phyloP scores from a whole-genome alignment of 2,888 invertebrate species.

The Agonopterix alstromeriana region DNA sequence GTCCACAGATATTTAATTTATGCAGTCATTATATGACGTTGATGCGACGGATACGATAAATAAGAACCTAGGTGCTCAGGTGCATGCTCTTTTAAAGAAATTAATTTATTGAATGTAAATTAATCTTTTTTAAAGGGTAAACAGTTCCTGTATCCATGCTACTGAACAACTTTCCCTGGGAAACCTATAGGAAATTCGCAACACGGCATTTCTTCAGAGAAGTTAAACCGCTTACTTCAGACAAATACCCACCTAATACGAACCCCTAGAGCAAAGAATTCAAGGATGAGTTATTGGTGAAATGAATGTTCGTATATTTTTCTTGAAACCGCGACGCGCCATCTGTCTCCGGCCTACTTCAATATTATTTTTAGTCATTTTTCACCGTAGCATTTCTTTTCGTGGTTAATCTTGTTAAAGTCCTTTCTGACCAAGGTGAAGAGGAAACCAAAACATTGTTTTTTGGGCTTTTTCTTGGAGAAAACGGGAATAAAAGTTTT shows the following conservation, averaged over 20 bases:
- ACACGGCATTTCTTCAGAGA: not conserved
- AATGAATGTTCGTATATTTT: conserved; percentile 19
- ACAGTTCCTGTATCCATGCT: no score
- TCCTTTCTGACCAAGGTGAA: conserved; percentile 6
- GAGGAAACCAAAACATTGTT: conserved; percentile 3
- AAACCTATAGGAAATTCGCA: no score
- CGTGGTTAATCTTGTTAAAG: conserved; percentile 22
- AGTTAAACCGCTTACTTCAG: conserved; percentile 2
- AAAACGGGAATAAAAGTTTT: no score
- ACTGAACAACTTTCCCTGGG: no score
- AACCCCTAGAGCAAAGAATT: conserved; percentile 9
- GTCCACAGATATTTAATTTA: no score
- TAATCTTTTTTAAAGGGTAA: no score
- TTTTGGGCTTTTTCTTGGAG: not conserved
- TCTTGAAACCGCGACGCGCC: conserved; percentile 12
- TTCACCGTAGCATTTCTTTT: conserved; percentile 13
- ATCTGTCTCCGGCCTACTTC: conserved; percentile 18
- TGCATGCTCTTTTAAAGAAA: no score
- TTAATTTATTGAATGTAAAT: no score
- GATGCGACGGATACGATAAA: no score
- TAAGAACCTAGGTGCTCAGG: no score
- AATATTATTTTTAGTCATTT: conserved; percentile 21
- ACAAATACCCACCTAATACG: conserved; percentile 8
- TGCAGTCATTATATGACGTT: no score
- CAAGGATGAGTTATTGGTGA: conserved; percentile 20